A percentile compares a stretch with the other conserved stretches of the same genome.
Conservation (phyloP, 2,888 invertebrate genomes). For the Desoria tigrina region DNA sequence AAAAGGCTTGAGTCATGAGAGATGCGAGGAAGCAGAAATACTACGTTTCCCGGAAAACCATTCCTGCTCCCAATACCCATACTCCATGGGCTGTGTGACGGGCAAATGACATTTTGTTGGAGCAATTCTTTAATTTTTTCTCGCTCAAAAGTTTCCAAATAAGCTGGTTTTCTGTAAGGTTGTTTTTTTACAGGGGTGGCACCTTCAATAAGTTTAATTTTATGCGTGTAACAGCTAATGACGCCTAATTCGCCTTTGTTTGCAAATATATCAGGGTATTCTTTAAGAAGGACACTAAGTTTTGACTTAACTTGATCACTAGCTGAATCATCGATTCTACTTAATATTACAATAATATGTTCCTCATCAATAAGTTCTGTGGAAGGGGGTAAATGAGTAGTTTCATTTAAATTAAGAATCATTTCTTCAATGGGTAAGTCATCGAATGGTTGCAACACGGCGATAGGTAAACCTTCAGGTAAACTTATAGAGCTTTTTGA, state of each 20-base stretch:
- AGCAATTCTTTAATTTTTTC: slow-evolving; percentile 32
- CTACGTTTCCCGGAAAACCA: no score
- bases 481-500: neutral
- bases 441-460: neutral
- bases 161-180: slow-evolving; percentile 30
- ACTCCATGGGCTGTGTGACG: slow-evolving; percentile 23
- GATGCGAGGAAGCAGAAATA: no score
- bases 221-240: no score
- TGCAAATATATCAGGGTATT: no score
- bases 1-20: no score
- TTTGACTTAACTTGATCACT: neutral
- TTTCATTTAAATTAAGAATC: neutral
- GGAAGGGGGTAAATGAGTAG: no score
- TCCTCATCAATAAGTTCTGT: no score
- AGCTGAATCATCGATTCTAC: neutral
- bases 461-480: neutral
- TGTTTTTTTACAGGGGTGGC: slow-evolving; percentile 24
- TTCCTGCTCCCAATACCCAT: slow-evolving; percentile 26
- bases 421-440: neutral
- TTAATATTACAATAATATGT: neutral
- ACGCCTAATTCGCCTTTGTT: no score
- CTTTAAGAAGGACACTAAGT: neutral
- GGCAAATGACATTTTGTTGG: slow-evolving; percentile 22
- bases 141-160: slow-evolving; percentile 29
- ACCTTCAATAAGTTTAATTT: no score